phyloP scores from a whole-genome alignment of 2,888 invertebrate genomes.

The Opisthograptis luteolata region DNA sequence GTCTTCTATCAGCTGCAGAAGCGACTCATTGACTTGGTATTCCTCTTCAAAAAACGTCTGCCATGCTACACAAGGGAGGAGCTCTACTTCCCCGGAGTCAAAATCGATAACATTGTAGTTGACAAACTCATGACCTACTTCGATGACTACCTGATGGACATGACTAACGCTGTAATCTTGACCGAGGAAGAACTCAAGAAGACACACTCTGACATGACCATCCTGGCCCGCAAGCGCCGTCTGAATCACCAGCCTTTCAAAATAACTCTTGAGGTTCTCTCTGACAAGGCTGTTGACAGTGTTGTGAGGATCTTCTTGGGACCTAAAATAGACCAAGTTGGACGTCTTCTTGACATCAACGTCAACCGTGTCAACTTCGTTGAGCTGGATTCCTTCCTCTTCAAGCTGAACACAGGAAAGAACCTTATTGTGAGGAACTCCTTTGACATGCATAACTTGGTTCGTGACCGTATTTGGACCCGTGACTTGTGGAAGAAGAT shows the following conservation, averaged over 20 bases:
- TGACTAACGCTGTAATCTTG: slow-evolving; percentile 84
- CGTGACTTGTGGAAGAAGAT: slow-evolving; percentile 86
- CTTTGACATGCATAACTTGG: slow-evolving; percentile 86
- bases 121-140: slow-evolving; percentile 89
- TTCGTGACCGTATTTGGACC: slow-evolving; percentile 87
- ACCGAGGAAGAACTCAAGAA: slow-evolving; percentile 76
- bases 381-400: slow-evolving; percentile 86
- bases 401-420: slow-evolving; percentile 85
- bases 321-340: slow-evolving; percentile 86
- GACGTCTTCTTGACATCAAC: slow-evolving; percentile 83
- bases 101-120: slow-evolving; percentile 85
- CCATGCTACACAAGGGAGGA: slow-evolving; percentile 86
- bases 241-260: slow-evolving; percentile 87
- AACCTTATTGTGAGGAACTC: slow-evolving; percentile 88
- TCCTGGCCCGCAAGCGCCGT: slow-evolving; percentile 85
- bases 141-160: slow-evolving; percentile 87
- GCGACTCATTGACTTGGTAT: slow-evolving; percentile 82
- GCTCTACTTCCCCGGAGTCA: slow-evolving; percentile 86
- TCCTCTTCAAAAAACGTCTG: slow-evolving; percentile 85
- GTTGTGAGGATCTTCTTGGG: slow-evolving; percentile 88
- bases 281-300: slow-evolving; percentile 83
- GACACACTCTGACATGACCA: slow-evolving; percentile 73
- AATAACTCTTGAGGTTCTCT: slow-evolving; percentile 81
- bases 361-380: slow-evolving; percentile 86
- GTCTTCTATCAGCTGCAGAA: slow-evolving; percentile 89